Evolutionary conservation across 2,113 vertebrate genomes (phyloP).

Genomic region (Pterocles orientalis): DNA sequence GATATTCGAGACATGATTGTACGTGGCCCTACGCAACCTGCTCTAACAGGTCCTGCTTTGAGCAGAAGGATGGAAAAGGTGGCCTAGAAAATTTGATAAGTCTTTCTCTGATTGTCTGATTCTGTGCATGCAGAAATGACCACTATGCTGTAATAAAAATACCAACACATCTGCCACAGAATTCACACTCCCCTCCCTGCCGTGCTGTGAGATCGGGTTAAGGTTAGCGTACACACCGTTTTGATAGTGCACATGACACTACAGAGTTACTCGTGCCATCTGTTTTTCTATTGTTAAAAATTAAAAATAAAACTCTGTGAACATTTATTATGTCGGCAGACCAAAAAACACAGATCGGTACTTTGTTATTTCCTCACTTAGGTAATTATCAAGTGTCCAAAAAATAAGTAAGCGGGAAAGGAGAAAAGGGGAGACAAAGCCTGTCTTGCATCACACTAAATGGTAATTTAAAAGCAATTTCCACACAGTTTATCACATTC

Average conservation of each 20-base stretch:
- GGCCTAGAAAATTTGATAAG: background rate
- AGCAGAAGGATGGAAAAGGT: background rate
- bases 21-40: background rate
- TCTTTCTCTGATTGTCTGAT: background rate
- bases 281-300: slow-evolving; percentile 50
- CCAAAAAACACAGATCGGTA: background rate
- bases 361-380: slow-evolving; percentile 6
- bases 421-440: background rate
- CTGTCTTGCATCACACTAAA: background rate
- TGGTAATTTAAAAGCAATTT: slow-evolving; percentile 12
- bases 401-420: background rate
- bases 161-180: background rate
- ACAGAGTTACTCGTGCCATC: slow-evolving; percentile 9
- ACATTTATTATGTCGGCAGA: slow-evolving; percentile 31
- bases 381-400: background rate
- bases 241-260: background rate
- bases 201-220: background rate
- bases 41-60: background rate
- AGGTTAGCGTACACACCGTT: background rate
- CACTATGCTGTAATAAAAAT: background rate
- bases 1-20: background rate
- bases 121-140: background rate
- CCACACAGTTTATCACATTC: background rate
- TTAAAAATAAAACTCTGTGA: slow-evolving; percentile 10
- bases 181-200: background rate